Percentiles rank a stretch among this genome's conserved stretches.
Conservation (phyloP, 2,888 invertebrate species). For the Isotomurus palustris region DNA sequence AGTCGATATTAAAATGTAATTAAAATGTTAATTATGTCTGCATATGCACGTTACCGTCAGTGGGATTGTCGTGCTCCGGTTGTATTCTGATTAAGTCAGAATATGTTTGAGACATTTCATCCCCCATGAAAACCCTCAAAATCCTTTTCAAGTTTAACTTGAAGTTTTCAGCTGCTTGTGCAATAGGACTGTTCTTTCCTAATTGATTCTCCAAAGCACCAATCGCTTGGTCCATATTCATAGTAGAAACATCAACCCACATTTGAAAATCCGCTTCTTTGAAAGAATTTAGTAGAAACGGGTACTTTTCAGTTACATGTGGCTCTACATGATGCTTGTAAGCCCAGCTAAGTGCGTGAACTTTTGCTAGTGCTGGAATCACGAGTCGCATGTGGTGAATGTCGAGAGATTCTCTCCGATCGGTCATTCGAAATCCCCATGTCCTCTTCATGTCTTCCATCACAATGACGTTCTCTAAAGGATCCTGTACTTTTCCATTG, state of each 20-base stretch:
- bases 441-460: slow-evolving; percentile 18
- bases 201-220: neutral
- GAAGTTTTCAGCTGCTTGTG: neutral
- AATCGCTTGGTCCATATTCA: slow-evolving; percentile 8
- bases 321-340: slow-evolving; percentile 12
- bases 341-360: slow-evolving; percentile 31
- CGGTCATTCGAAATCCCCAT: slow-evolving; percentile 9
- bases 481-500: slow-evolving; percentile 9
- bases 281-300: neutral
- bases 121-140: no score
- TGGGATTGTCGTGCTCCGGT: no score
- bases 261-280: neutral
- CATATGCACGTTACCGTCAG: no score
- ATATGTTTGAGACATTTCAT: no score
- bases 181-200: neutral
- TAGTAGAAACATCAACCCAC: slow-evolving; percentile 5
- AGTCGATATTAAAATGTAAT: no score
- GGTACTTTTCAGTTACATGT: neutral
- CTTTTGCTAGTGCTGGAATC: slow-evolving; percentile 16
- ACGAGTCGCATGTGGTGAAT: slow-evolving; percentile 15
- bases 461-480: slow-evolving; percentile 21
- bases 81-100: no score
- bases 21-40: no score
- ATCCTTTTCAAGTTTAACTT: no score
- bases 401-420: slow-evolving; percentile 17